Conservation (phyloP, 2,113 vertebrate species). For the Festucalex cinctus region DNA sequence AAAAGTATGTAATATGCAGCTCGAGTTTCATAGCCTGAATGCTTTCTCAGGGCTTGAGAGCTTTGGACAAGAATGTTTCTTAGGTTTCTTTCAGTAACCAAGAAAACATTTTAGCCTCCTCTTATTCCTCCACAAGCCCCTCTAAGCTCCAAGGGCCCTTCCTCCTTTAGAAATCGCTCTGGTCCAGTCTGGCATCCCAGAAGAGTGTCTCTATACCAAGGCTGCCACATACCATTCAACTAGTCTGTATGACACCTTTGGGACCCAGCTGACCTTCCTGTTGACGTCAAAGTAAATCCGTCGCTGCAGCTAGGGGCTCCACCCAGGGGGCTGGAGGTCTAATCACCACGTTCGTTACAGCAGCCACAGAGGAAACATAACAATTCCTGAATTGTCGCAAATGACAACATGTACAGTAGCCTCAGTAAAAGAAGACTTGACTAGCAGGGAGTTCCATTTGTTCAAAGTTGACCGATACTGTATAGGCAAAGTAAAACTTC, state of each 20-base stretch:
- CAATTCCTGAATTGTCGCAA: conserved; percentile 51
- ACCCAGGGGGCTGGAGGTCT: conserved; percentile 73
- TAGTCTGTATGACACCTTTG: conserved; percentile 47
- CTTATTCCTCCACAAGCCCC: conserved; percentile 69
- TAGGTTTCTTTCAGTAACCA: conserved; percentile 71
- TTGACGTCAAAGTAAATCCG: conserved; percentile 75
- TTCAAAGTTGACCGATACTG: too few species aligned
- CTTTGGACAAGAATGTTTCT: conserved; percentile 63
- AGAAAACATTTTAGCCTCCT: conserved; percentile 75
- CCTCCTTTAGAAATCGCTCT: conserved; percentile 35
- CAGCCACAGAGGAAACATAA: conserved; percentile 75
- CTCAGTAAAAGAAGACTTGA: too few species aligned
- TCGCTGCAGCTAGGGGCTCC: conserved; percentile 57
- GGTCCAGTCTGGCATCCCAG: conserved; percentile 30
- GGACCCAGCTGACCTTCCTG: conserved; percentile 71
- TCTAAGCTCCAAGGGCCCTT: conserved; percentile 59
- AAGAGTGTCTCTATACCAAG: conserved; percentile 27
- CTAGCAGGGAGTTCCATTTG: too few species aligned
- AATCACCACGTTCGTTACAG: conserved; percentile 67
- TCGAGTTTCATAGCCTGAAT: conserved; percentile 31
- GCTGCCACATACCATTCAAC: conserved; percentile 22
- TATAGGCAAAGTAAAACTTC: too few species aligned
- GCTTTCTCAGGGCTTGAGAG: conserved; percentile 33
- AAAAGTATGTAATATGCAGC: conserved; percentile 21
- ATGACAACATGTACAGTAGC: too few species aligned